These are phyloP conservation scores for Gymnogyps californianus DNA, from an alignment of 2,113 vertebrate genomes.

Conservation along the genomic window DNA sequence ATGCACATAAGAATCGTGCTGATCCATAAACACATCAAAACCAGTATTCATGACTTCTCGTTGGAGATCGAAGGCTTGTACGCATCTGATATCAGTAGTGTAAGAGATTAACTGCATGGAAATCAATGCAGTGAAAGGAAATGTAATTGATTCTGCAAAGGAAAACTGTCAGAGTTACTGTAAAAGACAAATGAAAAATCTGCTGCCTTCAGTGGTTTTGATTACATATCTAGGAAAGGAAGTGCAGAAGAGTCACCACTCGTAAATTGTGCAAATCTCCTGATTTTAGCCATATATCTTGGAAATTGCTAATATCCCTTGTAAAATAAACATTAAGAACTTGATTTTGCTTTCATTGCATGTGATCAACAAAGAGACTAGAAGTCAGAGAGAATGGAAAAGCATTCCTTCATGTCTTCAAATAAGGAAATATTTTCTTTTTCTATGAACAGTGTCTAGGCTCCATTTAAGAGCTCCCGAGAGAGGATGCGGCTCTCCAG, in stretches of 20 bases:
- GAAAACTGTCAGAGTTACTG: neutral
- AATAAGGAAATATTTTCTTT: neutral
- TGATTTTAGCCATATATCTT: neutral
- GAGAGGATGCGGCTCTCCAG: neutral
- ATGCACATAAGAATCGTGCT: rapidly evolving
- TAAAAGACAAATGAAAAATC: neutral
- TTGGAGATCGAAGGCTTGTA: neutral
- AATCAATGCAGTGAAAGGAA: neutral
- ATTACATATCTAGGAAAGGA: neutral
- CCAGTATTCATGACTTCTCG: neutral
- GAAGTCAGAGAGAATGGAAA: neutral
- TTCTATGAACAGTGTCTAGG: neutral
- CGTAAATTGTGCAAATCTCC: neutral
- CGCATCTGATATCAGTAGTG: neutral
- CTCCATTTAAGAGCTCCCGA: neutral
- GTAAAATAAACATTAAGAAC: neutral
- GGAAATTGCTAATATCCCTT: neutral
- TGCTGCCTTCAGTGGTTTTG: neutral
- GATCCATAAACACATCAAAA: neutral
- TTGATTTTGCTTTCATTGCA: neutral
- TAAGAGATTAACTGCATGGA: neutral
- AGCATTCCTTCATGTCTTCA: neutral
- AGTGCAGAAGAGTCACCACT: neutral
- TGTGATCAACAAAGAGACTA: rapidly evolving
- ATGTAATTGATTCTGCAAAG: neutral